These are phyloP conservation scores for Apodemus speciosus DNA, from an alignment of 2,113 vertebrate genomes.

Conservation along the genomic window DNA sequence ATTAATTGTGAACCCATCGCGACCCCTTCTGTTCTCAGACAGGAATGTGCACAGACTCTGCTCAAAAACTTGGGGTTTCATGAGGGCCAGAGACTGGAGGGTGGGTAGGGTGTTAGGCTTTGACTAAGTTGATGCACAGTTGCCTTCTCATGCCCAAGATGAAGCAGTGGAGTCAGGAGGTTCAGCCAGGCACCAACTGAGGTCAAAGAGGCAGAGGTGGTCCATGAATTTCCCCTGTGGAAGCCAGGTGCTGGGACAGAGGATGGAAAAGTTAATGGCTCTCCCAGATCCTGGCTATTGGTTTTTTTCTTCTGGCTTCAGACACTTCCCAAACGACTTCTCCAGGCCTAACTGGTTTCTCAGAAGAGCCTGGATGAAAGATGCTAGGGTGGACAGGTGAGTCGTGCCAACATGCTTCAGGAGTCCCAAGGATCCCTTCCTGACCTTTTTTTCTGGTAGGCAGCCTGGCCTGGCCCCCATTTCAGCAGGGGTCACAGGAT, in stretches of 20 bases:
- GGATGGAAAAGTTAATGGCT: conserved; percentile 75
- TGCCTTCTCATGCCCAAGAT: background rate
- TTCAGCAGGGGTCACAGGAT: background rate
- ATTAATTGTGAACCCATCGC: conserved; percentile 57
- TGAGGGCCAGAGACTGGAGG: background rate
- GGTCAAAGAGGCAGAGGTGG: conserved; percentile 54
- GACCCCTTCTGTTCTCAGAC: conserved; percentile 77
- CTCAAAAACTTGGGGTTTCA: background rate
- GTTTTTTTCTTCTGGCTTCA: conserved; percentile 66
- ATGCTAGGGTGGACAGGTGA: conserved; percentile 8
- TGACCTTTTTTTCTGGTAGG: background rate
- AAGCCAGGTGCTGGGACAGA: conserved; percentile 71
- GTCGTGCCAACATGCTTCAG: background rate
- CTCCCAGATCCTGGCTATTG: conserved; percentile 80
- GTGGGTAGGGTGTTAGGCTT: background rate
- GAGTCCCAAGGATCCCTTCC: background rate
- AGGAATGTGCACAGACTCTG: conserved; percentile 60
- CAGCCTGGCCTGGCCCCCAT: background rate
- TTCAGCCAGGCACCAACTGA: conserved; percentile 1
- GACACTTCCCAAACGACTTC: conserved; percentile 68
- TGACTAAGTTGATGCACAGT: background rate
- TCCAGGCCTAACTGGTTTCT: conserved; percentile 51
- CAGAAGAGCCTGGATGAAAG: background rate
- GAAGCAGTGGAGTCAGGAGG: background rate
- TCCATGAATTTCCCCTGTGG: conserved; percentile 22